Evolutionary conservation across 2,797 vertebrate species (phyloP), one percentile per base, ranked within the genome.

Genomic region (Acanthis flammea): DNA sequence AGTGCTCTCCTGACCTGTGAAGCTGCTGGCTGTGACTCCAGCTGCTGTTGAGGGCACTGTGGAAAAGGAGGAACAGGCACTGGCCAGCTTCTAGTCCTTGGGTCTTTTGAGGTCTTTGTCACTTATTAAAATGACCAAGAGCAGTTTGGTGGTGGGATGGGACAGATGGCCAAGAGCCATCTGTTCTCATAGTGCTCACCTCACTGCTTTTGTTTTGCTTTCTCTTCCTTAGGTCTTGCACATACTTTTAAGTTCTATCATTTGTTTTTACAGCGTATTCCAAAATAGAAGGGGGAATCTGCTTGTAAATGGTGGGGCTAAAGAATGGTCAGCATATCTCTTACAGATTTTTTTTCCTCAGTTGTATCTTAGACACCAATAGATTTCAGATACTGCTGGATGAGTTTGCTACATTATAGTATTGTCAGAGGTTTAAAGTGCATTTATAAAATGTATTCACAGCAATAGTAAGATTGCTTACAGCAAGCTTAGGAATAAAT

Each of bases 361-460:
- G 0, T 63, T 0, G 0, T 66, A 13, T 30, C 30, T 51, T 30
- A 47, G 58, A 35, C 5, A 72, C 7, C 51, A 48, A 2, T 27
- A 47, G 21, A 55, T 77, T 47, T 67, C 23, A 60, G 27, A 47
- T 39, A n/a, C 11, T 51, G 44, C 27, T 55, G 19, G 31, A 51
- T 84, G 30, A 47, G 16, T 72, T 88, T 84, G 35, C 50, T 86
- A 8, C 2, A 4, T 71, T 62, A 13, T 42, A 45, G 9, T 68
- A 7, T 24, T 77, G 17, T 71, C 22, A 47, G 47, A 80, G 18
- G 8, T 66, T 83, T 77, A 48, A 77, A 75, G 19, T 27, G 15
- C 24, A 21, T 19, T 14, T 28, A 6, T 14, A 9, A 45, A 72
- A 74, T 50, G 9, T n/a, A 41, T 28, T 67, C 14, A 33, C 0